Percentiles rank a stretch among this genome's conserved stretches.
Evolutionary conservation across 2,888 invertebrate species (phyloP).

Genomic region (Eulithis prunata): DNA sequence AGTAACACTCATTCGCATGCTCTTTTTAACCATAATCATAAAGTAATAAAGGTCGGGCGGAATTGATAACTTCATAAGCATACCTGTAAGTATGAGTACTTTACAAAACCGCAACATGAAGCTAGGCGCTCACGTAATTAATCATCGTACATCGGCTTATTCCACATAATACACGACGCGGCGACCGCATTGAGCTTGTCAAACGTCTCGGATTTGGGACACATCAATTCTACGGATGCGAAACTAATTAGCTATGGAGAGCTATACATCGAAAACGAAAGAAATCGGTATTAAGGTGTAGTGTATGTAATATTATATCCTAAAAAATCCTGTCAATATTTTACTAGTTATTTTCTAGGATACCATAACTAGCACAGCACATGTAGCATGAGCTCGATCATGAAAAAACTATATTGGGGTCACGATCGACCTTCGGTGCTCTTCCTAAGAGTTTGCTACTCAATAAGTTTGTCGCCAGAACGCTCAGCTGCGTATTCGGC

Average conservation of each 20-base stretch:
- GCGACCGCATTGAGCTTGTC: slow-evolving; percentile 38
- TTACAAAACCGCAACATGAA: slow-evolving; percentile 29
- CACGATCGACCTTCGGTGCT: slow-evolving; percentile 58
- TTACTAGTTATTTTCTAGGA: slow-evolving; percentile 15
- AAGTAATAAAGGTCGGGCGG: not conserved
- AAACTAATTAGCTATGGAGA: slow-evolving; percentile 36
- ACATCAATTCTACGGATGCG: slow-evolving; percentile 32
- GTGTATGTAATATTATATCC: too few species aligned
- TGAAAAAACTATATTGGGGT: slow-evolving; percentile 59
- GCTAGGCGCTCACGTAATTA: slow-evolving; percentile 30
- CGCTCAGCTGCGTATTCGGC: slow-evolving; percentile 27
- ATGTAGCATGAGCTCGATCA: slow-evolving; percentile 45
- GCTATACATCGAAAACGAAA: slow-evolving; percentile 7
- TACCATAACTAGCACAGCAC: slow-evolving; percentile 12
- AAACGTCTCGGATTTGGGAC: slow-evolving; percentile 40
- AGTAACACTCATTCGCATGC: not conserved
- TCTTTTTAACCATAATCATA: slow-evolving; percentile 1
- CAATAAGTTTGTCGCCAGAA: slow-evolving; percentile 37
- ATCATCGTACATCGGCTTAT: slow-evolving; percentile 38
- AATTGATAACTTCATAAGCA: slow-evolving; percentile 4
- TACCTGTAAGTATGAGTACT: slow-evolving; percentile 6
- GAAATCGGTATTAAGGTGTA: too few species aligned
- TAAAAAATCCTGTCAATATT: not conserved
- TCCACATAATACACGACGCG: slow-evolving; percentile 33
- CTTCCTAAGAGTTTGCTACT: slow-evolving; percentile 47